phyloP scores from a whole-genome alignment of 2,888 invertebrate species.

The Agrochola circellaris region DNA sequence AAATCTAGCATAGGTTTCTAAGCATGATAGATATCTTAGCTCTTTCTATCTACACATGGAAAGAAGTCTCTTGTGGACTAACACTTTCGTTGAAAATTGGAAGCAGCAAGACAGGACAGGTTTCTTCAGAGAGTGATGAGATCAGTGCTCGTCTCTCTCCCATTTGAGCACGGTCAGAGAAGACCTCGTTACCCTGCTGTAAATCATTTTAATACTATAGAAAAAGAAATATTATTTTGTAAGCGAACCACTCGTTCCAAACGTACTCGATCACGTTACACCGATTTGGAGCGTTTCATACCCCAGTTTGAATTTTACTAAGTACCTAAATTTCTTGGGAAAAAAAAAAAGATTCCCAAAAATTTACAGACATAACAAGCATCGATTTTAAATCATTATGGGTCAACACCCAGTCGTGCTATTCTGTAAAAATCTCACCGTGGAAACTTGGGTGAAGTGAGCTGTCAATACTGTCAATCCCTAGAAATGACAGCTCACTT shows the following conservation, averaged over 20 bases:
- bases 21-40: background rate
- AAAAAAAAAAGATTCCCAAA: too few relatives aligned
- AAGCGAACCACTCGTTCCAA: background rate
- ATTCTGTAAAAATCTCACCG: too few relatives aligned
- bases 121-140: constrained; percentile 32
- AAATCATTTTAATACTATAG: background rate
- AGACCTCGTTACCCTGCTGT: constrained; percentile 26
- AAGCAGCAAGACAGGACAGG: constrained; percentile 37
- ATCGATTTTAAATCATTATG: too few relatives aligned
- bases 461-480: too few relatives aligned
- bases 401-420: too few relatives aligned
- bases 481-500: too few relatives aligned
- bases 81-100: constrained; percentile 38
- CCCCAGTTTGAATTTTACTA: background rate
- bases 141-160: constrained; percentile 35
- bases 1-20: background rate
- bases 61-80: constrained; percentile 16
- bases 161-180: constrained; percentile 21
- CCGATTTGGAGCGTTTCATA: background rate
- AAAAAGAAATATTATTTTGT: background rate
- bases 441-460: too few relatives aligned
- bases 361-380: too few relatives aligned
- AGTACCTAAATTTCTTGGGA: background rate
- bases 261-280: background rate
- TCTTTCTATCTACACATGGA: constrained; percentile 8